Base-by-base conservation (phyloP, 2,113 vertebrate species). In the Festucalex cinctus region DNA sequence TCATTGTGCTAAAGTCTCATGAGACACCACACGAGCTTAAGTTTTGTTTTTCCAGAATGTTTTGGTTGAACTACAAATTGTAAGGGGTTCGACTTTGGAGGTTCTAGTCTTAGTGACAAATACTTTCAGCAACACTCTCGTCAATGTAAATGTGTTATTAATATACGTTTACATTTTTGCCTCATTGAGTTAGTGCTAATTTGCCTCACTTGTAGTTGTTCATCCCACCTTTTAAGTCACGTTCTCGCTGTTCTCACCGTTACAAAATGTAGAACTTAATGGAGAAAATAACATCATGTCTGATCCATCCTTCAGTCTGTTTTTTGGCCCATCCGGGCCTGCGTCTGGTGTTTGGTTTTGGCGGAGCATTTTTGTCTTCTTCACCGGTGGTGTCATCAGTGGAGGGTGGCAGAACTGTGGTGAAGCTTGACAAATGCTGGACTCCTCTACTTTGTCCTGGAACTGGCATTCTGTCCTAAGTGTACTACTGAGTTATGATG, bases 281-380 rank as follows among this genome's bases (percentile, higher is more conserved):
- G n/a, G 14, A 28, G 17, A 17, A 1, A 28, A 8, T 2, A 32
- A 32, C 28, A 32, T 32, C n/a, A 12, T 56, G 13, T 37, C 19
- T 6, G 12, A 8, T 22, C 44, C 57, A 9, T 37, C 26, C 58
- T 41, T 89, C 80, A 89, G 66, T 73, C 81, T 72, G 75, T 88
- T 74, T 78, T 86, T 9, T 71, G 12, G 17, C 81, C 78, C 68
- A 90, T 88, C 9, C 80, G 8, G 88, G 90, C 78, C 85, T 84
- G 66, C 87, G 87, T 64, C 82, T 16, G 7, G 56, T 37, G 65
- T 85, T 87, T 1, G 77, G 71, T 9, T 85, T 32, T 5, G 6
- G 54, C 12, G n/a, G 62, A 32, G 32, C 46, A 10, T 59, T 59
- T n/a, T 75, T 79, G 22, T 61, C 26, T n/a, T 75, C 68, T 3